Evolutionary conservation across 2,113 vertebrate genomes (phyloP).

Genomic region (Stercorarius parasiticus): DNA sequence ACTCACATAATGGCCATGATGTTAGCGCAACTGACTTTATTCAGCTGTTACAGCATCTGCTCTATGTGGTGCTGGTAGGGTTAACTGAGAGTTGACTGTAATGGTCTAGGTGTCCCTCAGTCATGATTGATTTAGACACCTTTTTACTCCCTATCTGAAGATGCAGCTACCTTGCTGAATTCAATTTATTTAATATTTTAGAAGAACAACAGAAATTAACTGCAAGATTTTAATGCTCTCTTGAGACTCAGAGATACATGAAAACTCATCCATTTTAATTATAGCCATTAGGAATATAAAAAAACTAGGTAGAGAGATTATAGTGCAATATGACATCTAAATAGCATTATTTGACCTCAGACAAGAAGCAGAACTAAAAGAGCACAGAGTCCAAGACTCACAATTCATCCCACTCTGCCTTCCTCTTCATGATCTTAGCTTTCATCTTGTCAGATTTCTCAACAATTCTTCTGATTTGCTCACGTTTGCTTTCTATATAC

Average conservation of each 20-base stretch:
- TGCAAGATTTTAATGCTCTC: neutral
- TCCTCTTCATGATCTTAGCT: slow-evolving; percentile 81
- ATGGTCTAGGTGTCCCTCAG: neutral
- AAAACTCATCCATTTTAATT: neutral
- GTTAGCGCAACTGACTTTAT: neutral
- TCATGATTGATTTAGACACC: neutral
- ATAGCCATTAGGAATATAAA: neutral
- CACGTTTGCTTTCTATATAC: slow-evolving; percentile 73
- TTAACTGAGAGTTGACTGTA: neutral
- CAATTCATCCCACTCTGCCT: slow-evolving; percentile 87
- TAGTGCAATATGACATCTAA: neutral
- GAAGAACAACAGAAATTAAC: neutral
- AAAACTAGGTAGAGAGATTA: neutral
- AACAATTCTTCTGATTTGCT: slow-evolving; percentile 79
- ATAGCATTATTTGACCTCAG: neutral
- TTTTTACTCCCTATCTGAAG: neutral
- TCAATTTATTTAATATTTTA: neutral
- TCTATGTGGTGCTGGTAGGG: neutral
- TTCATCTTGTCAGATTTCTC: slow-evolving; percentile 83
- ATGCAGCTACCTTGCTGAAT: neutral
- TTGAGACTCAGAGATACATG: neutral
- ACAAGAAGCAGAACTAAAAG: neutral
- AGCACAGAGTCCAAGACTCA: slow-evolving; percentile 71
- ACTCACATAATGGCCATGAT: neutral
- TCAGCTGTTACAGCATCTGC: neutral